Evolutionary conservation across 1,140 invertebrate genomes (phyloP).

Genomic region (Piezodorus guildinii): DNA sequence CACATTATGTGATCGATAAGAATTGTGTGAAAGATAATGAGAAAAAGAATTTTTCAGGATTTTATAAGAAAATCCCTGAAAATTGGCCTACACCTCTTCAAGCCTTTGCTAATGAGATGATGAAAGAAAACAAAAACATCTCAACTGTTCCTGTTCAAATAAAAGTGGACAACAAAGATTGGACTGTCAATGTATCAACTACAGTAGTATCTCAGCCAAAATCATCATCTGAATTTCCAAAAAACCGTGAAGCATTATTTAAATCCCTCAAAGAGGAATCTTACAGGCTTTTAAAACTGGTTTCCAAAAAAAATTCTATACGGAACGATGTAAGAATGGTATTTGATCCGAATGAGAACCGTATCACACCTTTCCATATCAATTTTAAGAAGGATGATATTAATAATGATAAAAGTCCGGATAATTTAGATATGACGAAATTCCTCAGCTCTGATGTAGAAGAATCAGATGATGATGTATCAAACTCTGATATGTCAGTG

Average conservation of each 20-base stretch:
- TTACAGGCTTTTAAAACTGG: neutral
- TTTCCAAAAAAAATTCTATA: neutral
- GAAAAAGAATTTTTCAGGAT: neutral
- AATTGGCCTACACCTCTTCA: neutral
- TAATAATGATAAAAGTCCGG: neutral
- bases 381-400: neutral
- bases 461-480: neutral
- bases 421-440: constrained; percentile 10
- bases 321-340: neutral
- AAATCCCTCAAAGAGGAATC: neutral
- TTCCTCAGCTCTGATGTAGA: constrained; percentile 10
- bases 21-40: neutral
- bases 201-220: neutral
- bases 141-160: constrained; percentile 5
- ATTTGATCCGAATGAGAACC: neutral
- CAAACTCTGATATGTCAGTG: neutral
- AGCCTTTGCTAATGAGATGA: neutral
- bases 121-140: neutral
- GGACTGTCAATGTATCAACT: constrained; percentile 9
- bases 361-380: neutral
- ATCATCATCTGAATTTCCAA: neutral
- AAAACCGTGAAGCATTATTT: neutral
- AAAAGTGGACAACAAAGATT: neutral
- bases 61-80: neutral
- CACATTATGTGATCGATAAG: neutral